A percentile compares a stretch with the other conserved stretches of the same genome.
Evolutionary conservation across 1,140 invertebrate species (phyloP).

Genomic region (Sycophila sp.): DNA sequence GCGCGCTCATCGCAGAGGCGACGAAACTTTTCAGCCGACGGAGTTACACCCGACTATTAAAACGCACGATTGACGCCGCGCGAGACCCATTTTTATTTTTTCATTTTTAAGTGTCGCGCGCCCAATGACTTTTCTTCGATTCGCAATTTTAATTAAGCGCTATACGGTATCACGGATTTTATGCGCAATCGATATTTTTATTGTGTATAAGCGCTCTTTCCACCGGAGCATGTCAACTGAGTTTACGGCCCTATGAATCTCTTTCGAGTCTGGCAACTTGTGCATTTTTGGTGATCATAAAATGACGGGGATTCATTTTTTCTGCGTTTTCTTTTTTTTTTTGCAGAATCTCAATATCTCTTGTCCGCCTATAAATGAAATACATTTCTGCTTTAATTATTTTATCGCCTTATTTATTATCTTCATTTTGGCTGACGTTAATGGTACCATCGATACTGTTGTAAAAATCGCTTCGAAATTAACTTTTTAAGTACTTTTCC

Average conservation of each 20-base stretch:
- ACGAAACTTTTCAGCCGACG: neutral
- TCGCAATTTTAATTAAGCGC: constrained; percentile 13
- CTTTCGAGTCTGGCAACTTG: neutral
- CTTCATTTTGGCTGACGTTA: neutral
- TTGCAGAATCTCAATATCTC: constrained; percentile 9
- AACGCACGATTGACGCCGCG: neutral
- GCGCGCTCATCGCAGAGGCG: neutral
- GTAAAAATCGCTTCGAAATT: neutral
- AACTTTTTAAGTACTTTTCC: neutral
- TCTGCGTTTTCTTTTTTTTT: no score
- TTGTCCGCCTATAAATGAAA: constrained; percentile 25
- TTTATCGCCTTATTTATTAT: neutral
- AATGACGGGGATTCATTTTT: constrained; percentile 24
- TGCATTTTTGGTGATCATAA: constrained; percentile 28
- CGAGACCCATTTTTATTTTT: neutral
- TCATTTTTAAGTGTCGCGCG: neutral
- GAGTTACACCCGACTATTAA: neutral
- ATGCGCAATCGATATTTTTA: constrained; percentile 27
- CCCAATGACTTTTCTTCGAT: constrained; percentile 22
- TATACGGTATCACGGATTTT: neutral
- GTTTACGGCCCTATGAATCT: constrained; percentile 31
- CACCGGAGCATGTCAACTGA: constrained; percentile 7
- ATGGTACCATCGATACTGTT: neutral
- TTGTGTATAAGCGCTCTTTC: constrained; percentile 12
- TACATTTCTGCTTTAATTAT: constrained; percentile 12